Base-by-base conservation (phyloP, 2,888 invertebrate species). In the Chrysolina oricalcia region DNA sequence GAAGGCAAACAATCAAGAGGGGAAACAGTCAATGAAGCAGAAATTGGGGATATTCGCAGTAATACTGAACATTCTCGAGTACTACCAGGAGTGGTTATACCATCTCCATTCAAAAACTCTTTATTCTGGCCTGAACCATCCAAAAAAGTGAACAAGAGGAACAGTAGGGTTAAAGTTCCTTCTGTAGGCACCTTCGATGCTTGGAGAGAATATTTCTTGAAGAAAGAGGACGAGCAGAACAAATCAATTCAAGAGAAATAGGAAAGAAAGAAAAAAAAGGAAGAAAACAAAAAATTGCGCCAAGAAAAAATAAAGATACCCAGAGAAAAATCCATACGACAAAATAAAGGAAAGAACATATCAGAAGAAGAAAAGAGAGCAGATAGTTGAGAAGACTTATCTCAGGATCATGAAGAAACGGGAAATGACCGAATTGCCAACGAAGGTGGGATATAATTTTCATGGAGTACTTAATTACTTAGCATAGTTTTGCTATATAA, bases 201-300 rank as follows among this genome's bases (percentile, higher is more conserved):
- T 59, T 81, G 76, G 74, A 73, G 76, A 71, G 68, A 80, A 75
- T 80, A 80, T 78, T 75, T 73, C 75, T 74, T 75, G 62, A 77
- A 78, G 62, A 81, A 81, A 77, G 80, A 79, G 69, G 75, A 78
- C 69, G 41, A 79, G 67, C 75, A 77, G 72, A 79, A 81, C 75
- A 81, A 76, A 73, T 35, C 65, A 40, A 64, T 65, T 68, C 62
- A 73, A 78, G 74, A 75, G 75, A 76, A 75, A 79, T 59, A 69
- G 35, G 53, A 70, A n/a, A 56, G 59, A 43, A 70, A 70, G 13
- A 70, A 40, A 59, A 75, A 72, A 76, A 50, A 75, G 73, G 72
- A 75, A 70, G 74, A 71, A 72, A 71, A 70, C 23, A 64, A 65
- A 48, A 63, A 67, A n/a, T 56, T 21, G 43, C 48, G 27, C 27